A percentile compares a stretch with the other conserved stretches of the same genome.
Conservation (phyloP, 2,888 invertebrate species). For the Phytoseiulus persimilis region DNA sequence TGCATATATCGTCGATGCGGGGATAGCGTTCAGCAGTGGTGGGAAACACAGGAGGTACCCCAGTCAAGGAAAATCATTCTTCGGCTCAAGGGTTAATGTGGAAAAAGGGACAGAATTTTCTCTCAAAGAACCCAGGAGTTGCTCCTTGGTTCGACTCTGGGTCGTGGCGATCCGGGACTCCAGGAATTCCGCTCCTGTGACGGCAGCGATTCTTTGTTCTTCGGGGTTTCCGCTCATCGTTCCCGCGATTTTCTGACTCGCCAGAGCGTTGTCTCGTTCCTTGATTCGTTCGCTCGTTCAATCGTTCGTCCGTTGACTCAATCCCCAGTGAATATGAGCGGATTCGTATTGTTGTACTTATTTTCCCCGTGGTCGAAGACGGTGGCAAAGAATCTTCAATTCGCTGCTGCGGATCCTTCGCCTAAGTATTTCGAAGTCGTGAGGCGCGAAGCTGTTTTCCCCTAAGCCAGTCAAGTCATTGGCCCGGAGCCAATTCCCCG, state of each 20-base stretch:
- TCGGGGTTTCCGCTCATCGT: not conserved
- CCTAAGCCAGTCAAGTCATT: not conserved
- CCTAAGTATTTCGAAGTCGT: not conserved
- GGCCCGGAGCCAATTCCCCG: not conserved
- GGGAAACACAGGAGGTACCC: too few relatives aligned
- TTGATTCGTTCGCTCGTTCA: not conserved
- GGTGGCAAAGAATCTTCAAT: not conserved
- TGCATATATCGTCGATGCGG: too few relatives aligned
- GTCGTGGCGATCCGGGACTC: too few relatives aligned
- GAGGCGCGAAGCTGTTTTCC: not conserved
- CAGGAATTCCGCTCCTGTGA: too few relatives aligned
- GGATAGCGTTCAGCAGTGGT: too few relatives aligned
- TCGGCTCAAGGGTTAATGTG: too few relatives aligned
- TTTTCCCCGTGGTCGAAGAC: not conserved
- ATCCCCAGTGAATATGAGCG: not conserved
- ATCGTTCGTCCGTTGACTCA: not conserved
- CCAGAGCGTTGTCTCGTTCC: not conserved
- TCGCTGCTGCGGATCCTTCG: not conserved
- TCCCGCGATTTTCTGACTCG: not conserved
- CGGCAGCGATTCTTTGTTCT: too few relatives aligned
- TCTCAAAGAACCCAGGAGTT: too few relatives aligned
- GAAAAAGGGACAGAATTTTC: too few relatives aligned
- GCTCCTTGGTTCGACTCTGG: too few relatives aligned
- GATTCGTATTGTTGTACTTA: not conserved
- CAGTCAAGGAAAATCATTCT: too few relatives aligned